Base-by-base conservation (phyloP, 2,888 invertebrate species). In the Eurois occulta region DNA sequence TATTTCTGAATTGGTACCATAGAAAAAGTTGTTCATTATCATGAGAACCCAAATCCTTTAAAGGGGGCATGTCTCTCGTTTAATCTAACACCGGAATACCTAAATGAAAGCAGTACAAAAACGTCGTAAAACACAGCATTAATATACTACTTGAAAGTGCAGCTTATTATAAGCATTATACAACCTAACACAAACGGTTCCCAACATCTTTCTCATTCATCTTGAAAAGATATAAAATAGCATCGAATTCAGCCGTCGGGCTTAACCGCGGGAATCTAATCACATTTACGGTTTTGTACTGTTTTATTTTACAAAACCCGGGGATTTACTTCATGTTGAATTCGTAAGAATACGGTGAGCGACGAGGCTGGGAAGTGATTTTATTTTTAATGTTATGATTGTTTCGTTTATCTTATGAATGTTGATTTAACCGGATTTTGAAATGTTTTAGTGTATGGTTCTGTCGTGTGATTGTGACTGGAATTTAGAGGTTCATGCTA, bases 191-290 rank as follows among this genome's bases (percentile, higher is more conserved):
- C 55, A 74, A 32, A 18, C 52, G 2, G 13, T 28, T 35, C 58
- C 75, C 46, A 52, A 75, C 73, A 77, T 78, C 52, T 76, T 69
- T 68, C 66, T 38, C 62, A 76, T 83, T 78, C 69, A 68, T 80
- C 72, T 81, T 75, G 58, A 70, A 80, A 82, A 83, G 73, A 83
- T 80, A 83, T 80, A 85, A 87, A 81, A 85, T 82, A 62, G 74
- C 76, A 85, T 88, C 75, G 76, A 82, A 87, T 79, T 64, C 80
- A 78, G 78, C 76, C 76, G 72, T 60, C 58, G 77, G 66, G 72
- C 75, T 78, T 77, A 84, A 86, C 87, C 88, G 78, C 85, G 72
- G 72, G 80, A 86, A 86, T 87, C 80, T 88, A 90, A 90, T 89
- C 90, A 88, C 86, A 90, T 90, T 89, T 89, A 84, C 73, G 90